Base-by-base conservation (phyloP, 53 echinoderm and acorn worm species). In the Arbacia lixula region DNA sequence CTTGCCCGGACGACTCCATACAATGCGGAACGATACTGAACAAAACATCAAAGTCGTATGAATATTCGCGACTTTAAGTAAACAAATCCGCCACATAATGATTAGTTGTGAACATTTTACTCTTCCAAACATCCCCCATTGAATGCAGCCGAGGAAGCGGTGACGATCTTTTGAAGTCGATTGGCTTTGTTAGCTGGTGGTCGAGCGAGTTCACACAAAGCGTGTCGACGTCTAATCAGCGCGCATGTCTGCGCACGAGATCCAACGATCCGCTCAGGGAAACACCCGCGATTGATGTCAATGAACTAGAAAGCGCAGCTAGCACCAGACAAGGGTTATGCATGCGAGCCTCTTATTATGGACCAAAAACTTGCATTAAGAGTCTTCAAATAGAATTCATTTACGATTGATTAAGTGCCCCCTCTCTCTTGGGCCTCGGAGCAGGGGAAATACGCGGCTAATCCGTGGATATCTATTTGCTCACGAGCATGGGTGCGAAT, bases 261-360 rank as follows among this genome's bases (percentile, higher is more conserved):
- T 24, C 27, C n/a, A n/a, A n/a, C n/a, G n/a, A n/a, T n/a, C n/a
- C n/a, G n/a, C n/a, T n/a, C n/a, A n/a, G n/a, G n/a, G n/a, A n/a
- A n/a, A n/a, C n/a, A n/a, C n/a, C n/a, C n/a, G 40, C 69, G 69
- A 29, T 35, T 25, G 69, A 69, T 74, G 74, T 74, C 74, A 74
- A 53, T 74, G 74, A 74, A 74, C 74, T 53, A 74, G 51, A 74
- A 74, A 74, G 52, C n/a, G n/a, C n/a, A n/a, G n/a, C n/a, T n/a
- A n/a, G n/a, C n/a, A n/a, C n/a, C n/a, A n/a, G n/a, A n/a, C n/a
- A n/a, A n/a, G n/a, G n/a, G n/a, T n/a, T n/a, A n/a, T n/a, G n/a
- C n/a, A n/a, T n/a, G n/a, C n/a, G 74, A 53, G 35, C 74, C 2
- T 69, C 26, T 35, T 69, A 21, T 69, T 69, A 69, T 42, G 41